Base-by-base conservation (phyloP, 2,888 invertebrate species). In the Drosophila kanekoi region DNA sequence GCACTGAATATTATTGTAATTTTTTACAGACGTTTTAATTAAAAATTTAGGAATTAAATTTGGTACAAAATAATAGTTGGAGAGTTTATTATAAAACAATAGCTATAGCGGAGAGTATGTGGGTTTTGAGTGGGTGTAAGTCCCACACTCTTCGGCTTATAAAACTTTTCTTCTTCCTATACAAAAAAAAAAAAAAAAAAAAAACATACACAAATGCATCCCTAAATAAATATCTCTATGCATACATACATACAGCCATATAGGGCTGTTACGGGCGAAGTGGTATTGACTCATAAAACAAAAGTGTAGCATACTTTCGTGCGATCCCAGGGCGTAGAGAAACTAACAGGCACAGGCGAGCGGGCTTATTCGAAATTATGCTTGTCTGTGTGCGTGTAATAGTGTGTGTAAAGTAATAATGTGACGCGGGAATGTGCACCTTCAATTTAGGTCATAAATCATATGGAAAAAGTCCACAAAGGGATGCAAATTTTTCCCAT, bases 391-490 rank as follows among this genome's bases (percentile, higher is more conserved):
- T 32, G 43, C 33, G 35, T 13, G 32, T n/a, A n/a, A n/a, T n/a
- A n/a, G n/a, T 49, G 32, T 44, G 70, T 52, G 40, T 48, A 51
- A 44, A 51, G 65, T 80, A 79, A 72, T 69, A 79, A 66, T 65
- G 60, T 54, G 62, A 41, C 65, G 48, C 56, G 52, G 59, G 53
- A 61, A 56, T 63, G 66, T 71, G 63, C 56, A 74, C 57, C 72
- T 70, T 72, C 71, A 84, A 89, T 89, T 81, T 77, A 63, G 85
- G 85, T 86, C 87, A 86, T 89, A 86, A 86, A 86, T 89, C 85
- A 89, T 85, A 86, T 86, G 72, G 72, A 79, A 85, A 88, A 75
- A 77, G 72, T 77, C 72, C 79, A 87, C 85, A 89, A 81, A 72
- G 69, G 67, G 71, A 86, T 83, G 78, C 78, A 86, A 83, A 88